Conservation (phyloP, 2,113 vertebrate genomes). For the Pionites leucogaster region DNA sequence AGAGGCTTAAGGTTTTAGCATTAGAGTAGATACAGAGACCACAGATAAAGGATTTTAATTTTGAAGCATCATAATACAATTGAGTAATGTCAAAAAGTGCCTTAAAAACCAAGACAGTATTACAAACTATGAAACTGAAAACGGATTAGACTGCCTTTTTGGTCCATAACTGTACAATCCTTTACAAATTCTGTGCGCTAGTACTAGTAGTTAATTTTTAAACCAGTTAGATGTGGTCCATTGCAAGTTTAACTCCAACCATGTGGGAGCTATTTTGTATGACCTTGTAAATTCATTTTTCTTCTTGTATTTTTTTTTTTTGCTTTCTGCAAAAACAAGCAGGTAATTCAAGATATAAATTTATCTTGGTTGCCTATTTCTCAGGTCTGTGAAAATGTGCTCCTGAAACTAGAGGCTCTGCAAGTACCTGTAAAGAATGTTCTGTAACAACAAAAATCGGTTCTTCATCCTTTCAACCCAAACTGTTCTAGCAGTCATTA, state of each 20-base stretch:
- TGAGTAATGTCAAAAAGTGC: neutral
- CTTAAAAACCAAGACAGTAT: neutral
- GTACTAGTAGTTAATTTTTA: neutral
- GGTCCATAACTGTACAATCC: neutral
- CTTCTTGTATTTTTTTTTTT: neutral
- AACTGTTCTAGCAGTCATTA: neutral
- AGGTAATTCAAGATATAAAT: neutral
- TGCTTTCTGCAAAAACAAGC: neutral
- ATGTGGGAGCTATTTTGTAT: neutral
- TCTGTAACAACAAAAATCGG: neutral
- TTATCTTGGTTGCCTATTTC: neutral
- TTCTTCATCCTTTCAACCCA: neutral
- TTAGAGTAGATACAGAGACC: neutral
- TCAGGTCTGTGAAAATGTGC: neutral
- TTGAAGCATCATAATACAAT: neutral
- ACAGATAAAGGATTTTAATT: constrained; percentile 5
- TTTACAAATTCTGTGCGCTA: neutral
- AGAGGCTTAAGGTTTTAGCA: constrained; percentile 13
- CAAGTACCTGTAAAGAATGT: neutral
- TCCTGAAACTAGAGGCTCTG: neutral
- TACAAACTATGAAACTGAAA: neutral
- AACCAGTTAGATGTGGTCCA: neutral
- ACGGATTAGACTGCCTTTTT: neutral
- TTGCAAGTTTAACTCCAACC: neutral
- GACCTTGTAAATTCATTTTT: neutral